Conservation (phyloP, 2,888 invertebrate genomes). For the Cyrtodaria siliqua region DNA sequence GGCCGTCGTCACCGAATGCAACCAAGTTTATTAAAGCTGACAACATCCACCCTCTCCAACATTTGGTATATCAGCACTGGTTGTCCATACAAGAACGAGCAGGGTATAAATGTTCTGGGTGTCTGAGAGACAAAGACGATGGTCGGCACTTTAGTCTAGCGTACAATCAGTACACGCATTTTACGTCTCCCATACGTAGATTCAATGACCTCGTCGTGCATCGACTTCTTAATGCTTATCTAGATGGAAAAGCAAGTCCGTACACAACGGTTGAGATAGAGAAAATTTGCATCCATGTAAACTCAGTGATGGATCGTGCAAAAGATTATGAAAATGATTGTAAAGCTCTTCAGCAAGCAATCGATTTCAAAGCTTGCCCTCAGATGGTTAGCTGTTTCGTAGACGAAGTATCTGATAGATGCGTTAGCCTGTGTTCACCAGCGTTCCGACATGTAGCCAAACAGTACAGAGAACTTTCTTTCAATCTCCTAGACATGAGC, state of each 20-base stretch:
- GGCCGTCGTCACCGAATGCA: not conserved
- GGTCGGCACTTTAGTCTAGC: conserved; percentile 66
- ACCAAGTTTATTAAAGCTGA: conserved; percentile 52
- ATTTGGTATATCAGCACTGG: conserved; percentile 63
- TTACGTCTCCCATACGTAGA: conserved; percentile 67
- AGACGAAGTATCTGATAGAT: conserved; percentile 54
- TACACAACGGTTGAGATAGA: conserved; percentile 63
- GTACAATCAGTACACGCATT: conserved; percentile 64
- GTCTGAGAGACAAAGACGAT: conserved; percentile 34
- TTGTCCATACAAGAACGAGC: conserved; percentile 62
- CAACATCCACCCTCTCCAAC: conserved; percentile 56
- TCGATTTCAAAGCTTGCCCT: conserved; percentile 52
- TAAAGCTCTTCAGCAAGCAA: conserved; percentile 53
- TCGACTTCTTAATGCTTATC: conserved; percentile 63
- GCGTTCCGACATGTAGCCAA: conserved; percentile 51
- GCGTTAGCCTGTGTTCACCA: conserved; percentile 61
- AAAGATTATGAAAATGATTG: conserved; percentile 65
- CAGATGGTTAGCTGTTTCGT: conserved; percentile 57
- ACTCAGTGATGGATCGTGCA: conserved; percentile 58
- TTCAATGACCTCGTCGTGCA: conserved; percentile 64
- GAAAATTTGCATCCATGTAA: conserved; percentile 62
- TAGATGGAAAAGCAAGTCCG: conserved; percentile 44
- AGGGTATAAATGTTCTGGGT: conserved; percentile 60
- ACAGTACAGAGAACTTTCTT: conserved; percentile 51
- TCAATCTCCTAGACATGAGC: conserved; percentile 60